phyloP scores from a whole-genome alignment of 1,140 invertebrate species.

The Halyomorpha halys region DNA sequence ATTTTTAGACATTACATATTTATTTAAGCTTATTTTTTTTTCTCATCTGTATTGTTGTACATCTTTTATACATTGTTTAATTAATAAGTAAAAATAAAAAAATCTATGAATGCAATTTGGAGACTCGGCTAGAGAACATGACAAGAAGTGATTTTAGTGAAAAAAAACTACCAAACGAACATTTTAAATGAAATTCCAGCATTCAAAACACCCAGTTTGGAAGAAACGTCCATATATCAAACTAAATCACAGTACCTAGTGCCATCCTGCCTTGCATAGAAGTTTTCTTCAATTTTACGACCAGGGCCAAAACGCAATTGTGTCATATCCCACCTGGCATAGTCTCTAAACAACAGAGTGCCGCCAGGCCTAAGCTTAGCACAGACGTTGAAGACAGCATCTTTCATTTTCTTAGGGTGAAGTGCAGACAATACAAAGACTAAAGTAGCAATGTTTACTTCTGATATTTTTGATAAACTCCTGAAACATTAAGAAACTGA shows the following conservation, averaged over 20 bases:
- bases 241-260: slow-evolving; percentile 55
- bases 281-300: slow-evolving; percentile 86
- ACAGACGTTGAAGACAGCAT: slow-evolving; percentile 57
- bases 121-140: too few relatives aligned
- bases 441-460: slow-evolving; percentile 55
- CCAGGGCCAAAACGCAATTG: slow-evolving; percentile 88
- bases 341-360: slow-evolving; percentile 84
- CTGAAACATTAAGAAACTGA: not conserved
- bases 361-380: slow-evolving; percentile 68
- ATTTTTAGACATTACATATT: too few relatives aligned
- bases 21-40: too few relatives aligned
- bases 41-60: too few relatives aligned
- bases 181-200: too few relatives aligned
- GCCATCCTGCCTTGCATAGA: slow-evolving; percentile 95
- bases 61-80: too few relatives aligned
- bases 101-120: too few relatives aligned
- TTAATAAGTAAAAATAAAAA: too few relatives aligned
- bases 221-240: too few relatives aligned
- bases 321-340: slow-evolving; percentile 96
- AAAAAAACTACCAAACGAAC: too few relatives aligned
- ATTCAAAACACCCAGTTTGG: too few relatives aligned
- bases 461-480: not conserved
- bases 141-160: too few relatives aligned
- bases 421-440: slow-evolving; percentile 75
- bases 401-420: slow-evolving; percentile 64